Base-by-base conservation (phyloP, 2,113 vertebrate genomes). In the Dicaeum eximium region DNA sequence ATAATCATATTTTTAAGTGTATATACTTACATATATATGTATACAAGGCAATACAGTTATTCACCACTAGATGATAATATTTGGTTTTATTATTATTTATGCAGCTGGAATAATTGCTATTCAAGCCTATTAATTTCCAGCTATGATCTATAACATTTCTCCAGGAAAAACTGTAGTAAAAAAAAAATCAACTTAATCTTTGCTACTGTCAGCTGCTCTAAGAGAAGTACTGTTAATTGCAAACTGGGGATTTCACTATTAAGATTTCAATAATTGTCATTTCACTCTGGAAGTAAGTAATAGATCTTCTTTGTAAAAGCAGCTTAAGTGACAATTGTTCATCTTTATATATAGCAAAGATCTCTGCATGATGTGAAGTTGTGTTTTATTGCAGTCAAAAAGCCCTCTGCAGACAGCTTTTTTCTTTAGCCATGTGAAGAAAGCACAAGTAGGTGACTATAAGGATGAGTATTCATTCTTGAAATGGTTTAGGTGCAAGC, bases 311-410 rank as follows among this genome's bases (percentile, higher is more conserved):
- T 91, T 88, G 56, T 88, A 79, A 77, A 93, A 96, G 77, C 56
- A 92, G 56, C 73, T 93, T 81, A 93, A 61, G n/a, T 84, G 60
- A n/a, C 64, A 95, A 95, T 88, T 75, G 54, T 45, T 97, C 93
- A 86, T 80, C 57, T 95, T 97, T 85, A 96, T 80, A 40, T 77
- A 90, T 4, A 45, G 56, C 30, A 90, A 69, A 93, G 58, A 44
- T 53, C 74, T 57, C 62, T 65, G 23, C 37, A 33, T 42, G 70
- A 47, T 22, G 47, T 22, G 45, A 64, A 54, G 8, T 2, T 54
- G 20, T 30, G n/a, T 28, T 42, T 65, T 86, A 60, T 5, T 92
- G 61, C 40, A 40, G 25, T 42, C 35, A 70, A 69, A 94, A 92
- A 81, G 6, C 30, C 54, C 80, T 69, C 31, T 79, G 27, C 25